Conservation (phyloP, 2,888 invertebrate genomes). For the Phania funesta region DNA sequence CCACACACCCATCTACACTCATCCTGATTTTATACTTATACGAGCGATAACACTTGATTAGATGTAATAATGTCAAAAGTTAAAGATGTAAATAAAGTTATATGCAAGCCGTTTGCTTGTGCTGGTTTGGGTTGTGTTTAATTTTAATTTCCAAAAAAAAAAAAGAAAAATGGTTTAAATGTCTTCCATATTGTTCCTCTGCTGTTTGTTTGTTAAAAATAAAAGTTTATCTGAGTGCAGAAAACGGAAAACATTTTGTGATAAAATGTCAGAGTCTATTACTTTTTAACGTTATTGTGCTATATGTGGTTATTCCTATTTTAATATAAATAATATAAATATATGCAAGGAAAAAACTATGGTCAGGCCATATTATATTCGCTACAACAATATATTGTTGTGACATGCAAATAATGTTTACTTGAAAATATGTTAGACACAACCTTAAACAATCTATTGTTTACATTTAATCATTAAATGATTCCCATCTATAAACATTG, state of each 20-base stretch:
- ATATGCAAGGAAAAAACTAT: no score
- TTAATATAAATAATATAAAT: not conserved
- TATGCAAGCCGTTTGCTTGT: constrained; percentile 17
- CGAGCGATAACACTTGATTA: constrained; percentile 41
- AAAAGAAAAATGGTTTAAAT: constrained; percentile 35
- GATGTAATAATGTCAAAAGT: constrained; percentile 47
- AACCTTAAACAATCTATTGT: no score
- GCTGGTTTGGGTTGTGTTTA: constrained; percentile 17
- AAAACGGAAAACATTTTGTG: constrained; percentile 8
- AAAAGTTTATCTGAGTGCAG: constrained; percentile 23
- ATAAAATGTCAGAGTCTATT: constrained; percentile 8
- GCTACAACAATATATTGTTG: no score
- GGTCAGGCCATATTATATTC: no score
- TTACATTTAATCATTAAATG: no score
- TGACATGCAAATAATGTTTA: no score
- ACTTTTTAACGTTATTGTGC: not conserved
- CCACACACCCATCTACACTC: not conserved
- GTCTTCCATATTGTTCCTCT: not conserved
- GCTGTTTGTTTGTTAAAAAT: not conserved
- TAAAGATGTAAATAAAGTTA: constrained; percentile 4
- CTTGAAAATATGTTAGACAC: no score
- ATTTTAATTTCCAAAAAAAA: constrained; percentile 23
- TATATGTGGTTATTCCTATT: not conserved
- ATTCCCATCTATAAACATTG: no score
- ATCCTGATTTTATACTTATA: not conserved